These are phyloP conservation scores for Lepidostoma basale DNA, from an alignment of 1,140 invertebrate genomes.

Conservation along the genomic window DNA sequence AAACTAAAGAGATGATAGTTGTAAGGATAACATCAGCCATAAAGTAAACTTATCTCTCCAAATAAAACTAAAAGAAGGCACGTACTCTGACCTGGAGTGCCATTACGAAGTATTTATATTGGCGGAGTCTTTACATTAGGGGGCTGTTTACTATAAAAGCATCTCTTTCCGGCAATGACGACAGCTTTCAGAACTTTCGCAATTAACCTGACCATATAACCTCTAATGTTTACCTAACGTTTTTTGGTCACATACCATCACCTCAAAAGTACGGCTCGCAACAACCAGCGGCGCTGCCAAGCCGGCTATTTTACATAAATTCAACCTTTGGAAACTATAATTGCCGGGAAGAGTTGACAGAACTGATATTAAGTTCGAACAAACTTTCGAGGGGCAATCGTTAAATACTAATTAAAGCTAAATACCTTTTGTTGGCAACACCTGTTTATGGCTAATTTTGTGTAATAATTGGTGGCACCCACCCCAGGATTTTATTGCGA, in stretches of 20 bases:
- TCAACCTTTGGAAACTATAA: background rate
- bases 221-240: background rate
- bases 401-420: slow-evolving; percentile 3
- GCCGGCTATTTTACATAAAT: slow-evolving; percentile 1
- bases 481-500: too few species aligned
- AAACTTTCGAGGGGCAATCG: slow-evolving; percentile 1
- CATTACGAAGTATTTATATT: too few species aligned
- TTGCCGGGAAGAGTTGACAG: background rate
- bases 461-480: slow-evolving; percentile 2
- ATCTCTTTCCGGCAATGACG: background rate
- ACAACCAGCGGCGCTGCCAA: slow-evolving; percentile 1
- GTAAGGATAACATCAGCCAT: too few species aligned
- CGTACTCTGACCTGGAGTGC: too few species aligned
- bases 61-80: too few species aligned
- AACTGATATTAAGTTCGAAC: slow-evolving; percentile 11
- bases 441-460: background rate
- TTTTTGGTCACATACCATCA: background rate
- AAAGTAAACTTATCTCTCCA: too few species aligned
- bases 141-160: too few species aligned
- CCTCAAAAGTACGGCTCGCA: slow-evolving; percentile 7
- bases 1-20: too few species aligned
- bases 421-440: background rate
- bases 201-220: slow-evolving; percentile 14
- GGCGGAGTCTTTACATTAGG: too few species aligned
- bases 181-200: slow-evolving; percentile 17